phyloP scores from a whole-genome alignment of 2,888 invertebrate species.

The Scaptomyza tumidula region DNA sequence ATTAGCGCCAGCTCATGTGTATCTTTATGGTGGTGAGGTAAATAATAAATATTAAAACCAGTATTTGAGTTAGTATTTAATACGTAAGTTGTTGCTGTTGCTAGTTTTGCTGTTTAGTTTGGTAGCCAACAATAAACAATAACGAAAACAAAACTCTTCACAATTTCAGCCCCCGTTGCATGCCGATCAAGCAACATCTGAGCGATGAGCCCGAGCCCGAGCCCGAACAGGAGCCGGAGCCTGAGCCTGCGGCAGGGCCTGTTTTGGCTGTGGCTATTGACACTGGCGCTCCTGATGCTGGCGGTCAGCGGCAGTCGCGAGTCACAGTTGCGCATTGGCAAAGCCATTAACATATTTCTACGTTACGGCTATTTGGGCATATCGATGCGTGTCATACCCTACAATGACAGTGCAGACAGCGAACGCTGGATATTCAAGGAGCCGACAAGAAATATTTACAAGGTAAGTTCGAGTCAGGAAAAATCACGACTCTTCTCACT shows the following conservation, averaged over 20 bases:
- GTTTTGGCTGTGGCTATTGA: slow-evolving; percentile 78
- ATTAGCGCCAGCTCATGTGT: slow-evolving; percentile 48
- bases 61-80: slow-evolving; percentile 27
- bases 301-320: slow-evolving; percentile 81
- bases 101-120: background rate
- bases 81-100: slow-evolving; percentile 6
- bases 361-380: slow-evolving; percentile 92
- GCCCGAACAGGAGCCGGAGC: slow-evolving; percentile 54
- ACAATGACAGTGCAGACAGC: slow-evolving; percentile 92
- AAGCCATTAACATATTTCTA: slow-evolving; percentile 93
- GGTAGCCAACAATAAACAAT: slow-evolving; percentile 9
- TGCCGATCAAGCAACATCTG: slow-evolving; percentile 64
- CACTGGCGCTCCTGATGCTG: slow-evolving; percentile 78
- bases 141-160: background rate
- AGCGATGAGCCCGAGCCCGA: slow-evolving; percentile 82
- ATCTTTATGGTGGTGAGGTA: slow-evolving; percentile 39
- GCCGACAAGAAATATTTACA: slow-evolving; percentile 87
- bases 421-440: slow-evolving; percentile 90
- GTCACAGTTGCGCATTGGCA: slow-evolving; percentile 88
- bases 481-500: background rate
- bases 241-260: slow-evolving; percentile 65
- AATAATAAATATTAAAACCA: slow-evolving; percentile 41
- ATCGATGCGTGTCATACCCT: slow-evolving; percentile 92
- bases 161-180: slow-evolving; percentile 52
- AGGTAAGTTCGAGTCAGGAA: slow-evolving; percentile 62